Percentiles rank a stretch among this genome's conserved stretches.
phyloP scores from a whole-genome alignment of 2,888 invertebrate species.

The Drosophila tanythrix region DNA sequence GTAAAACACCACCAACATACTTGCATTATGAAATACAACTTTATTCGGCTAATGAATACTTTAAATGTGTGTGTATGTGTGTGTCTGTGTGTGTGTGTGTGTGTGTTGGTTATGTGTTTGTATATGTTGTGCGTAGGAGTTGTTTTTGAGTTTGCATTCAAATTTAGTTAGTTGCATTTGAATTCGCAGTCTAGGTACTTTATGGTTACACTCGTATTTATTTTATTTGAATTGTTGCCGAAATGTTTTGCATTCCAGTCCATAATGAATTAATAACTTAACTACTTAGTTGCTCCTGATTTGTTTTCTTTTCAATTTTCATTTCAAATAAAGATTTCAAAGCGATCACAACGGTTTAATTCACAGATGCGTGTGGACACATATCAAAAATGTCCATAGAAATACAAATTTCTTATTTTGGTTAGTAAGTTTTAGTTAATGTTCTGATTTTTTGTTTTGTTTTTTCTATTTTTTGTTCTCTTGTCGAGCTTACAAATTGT shows the following conservation, averaged over 20 bases:
- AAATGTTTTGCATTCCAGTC: conserved; percentile 44
- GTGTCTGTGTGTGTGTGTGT: conserved; percentile 19
- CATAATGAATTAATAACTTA: conserved; percentile 38
- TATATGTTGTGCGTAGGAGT: conserved; percentile 12
- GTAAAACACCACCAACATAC: conserved; percentile 27
- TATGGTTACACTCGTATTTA: conserved; percentile 40
- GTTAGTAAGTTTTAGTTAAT: conserved; percentile 1
- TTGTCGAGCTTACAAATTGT: conserved; percentile 18
- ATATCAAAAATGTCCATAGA: conserved; percentile 66
- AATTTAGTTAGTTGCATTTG: conserved; percentile 45
- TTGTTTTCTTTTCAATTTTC: conserved; percentile 41
- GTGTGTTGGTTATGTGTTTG: conserved; percentile 10
- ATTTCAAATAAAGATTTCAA: conserved; percentile 67
- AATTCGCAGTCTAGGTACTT: conserved; percentile 62
- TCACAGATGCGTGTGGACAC: conserved; percentile 79
- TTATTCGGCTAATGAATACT: conserved; percentile 38
- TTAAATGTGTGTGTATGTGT: conserved; percentile 14
- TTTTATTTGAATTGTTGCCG: conserved; percentile 5
- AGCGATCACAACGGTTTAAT: conserved; percentile 82
- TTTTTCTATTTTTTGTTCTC: background rate
- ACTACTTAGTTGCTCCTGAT: conserved; percentile 33
- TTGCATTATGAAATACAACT: conserved; percentile 27
- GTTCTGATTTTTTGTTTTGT: conserved; percentile 9
- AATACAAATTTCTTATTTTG: conserved; percentile 49
- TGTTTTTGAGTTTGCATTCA: conserved; percentile 36